phyloP scores from a whole-genome alignment of 1,140 invertebrate species.

The Caenorhabditis brenneri region DNA sequence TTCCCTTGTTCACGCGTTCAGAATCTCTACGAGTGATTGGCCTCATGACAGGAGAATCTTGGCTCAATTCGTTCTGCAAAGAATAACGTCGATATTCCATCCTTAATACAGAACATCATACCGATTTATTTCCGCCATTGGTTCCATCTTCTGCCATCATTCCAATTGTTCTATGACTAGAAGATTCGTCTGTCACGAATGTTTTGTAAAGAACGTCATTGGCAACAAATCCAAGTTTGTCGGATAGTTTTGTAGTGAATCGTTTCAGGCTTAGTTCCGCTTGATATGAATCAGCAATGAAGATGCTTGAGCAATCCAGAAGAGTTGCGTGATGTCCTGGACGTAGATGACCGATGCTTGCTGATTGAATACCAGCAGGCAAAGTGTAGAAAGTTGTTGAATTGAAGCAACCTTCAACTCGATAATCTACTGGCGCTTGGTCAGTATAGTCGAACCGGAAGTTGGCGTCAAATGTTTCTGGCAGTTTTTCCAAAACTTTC shows the following conservation, averaged over 20 bases:
- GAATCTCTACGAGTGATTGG: too few relatives aligned
- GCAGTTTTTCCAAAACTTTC: not conserved
- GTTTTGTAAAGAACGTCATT: not conserved
- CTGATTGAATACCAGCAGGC: not conserved
- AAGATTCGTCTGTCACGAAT: not conserved
- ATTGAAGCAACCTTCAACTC: not conserved
- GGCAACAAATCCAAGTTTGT: not conserved
- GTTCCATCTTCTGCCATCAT: not conserved
- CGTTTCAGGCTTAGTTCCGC: not conserved
- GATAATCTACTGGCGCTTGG: not conserved
- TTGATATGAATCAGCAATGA: not conserved
- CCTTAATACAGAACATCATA: too few relatives aligned
- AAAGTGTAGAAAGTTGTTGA: slow-evolving; percentile 5
- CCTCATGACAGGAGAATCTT: too few relatives aligned
- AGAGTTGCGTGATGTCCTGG: not conserved
- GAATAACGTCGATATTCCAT: too few relatives aligned
- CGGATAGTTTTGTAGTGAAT: not conserved
- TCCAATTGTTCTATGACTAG: not conserved
- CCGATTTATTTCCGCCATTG: too few relatives aligned
- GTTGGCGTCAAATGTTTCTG: not conserved
- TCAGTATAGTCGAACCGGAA: not conserved
- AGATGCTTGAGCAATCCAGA: not conserved
- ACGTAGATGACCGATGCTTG: not conserved
- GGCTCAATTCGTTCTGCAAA: too few relatives aligned
- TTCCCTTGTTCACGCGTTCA: too few relatives aligned